Evolutionary conservation across 2,113 vertebrate species (phyloP).

Genomic region (Percopsis transmontana): DNA sequence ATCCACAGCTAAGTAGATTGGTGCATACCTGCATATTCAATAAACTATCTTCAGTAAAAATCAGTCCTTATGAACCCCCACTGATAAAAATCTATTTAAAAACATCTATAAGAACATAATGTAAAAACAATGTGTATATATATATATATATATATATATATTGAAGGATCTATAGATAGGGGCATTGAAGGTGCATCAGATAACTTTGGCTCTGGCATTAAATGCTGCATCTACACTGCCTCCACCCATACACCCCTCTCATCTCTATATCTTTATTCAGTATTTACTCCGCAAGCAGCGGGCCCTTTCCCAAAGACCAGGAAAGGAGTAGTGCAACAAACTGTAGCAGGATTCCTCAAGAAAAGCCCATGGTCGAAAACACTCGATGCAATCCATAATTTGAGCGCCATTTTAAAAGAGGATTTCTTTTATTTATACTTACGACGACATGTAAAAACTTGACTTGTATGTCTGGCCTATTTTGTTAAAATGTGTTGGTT

Average conservation of each 20-base stretch:
- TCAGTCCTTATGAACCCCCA: constrained; percentile 59
- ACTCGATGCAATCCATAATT: constrained; percentile 62
- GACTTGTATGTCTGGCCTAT: not conserved
- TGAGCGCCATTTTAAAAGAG: not conserved
- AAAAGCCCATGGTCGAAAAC: constrained; percentile 52
- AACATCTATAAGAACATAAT: constrained; percentile 84
- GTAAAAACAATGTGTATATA: constrained; percentile 77
- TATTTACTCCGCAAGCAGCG: constrained; percentile 79
- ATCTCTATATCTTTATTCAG: constrained; percentile 53
- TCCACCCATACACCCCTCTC: constrained; percentile 34
- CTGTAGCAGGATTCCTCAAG: constrained; percentile 73
- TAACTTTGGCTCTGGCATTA: constrained; percentile 49
- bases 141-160: constrained; percentile 44
- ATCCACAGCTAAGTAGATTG: constrained; percentile 14
- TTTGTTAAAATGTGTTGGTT: not conserved
- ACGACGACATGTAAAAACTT: not conserved
- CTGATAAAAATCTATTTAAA: constrained; percentile 81
- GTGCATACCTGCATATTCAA: constrained; percentile 59
- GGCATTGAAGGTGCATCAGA: constrained; percentile 48
- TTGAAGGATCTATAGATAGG: constrained; percentile 38
- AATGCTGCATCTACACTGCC: constrained; percentile 34
- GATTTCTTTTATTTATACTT: not conserved
- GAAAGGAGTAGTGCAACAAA: constrained; percentile 97
- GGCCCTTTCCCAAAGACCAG: constrained; percentile 81
- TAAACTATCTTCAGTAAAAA: constrained; percentile 46